Base-by-base conservation (phyloP, 1,140 invertebrate species). In the Neotoxoptera formosana region DNA sequence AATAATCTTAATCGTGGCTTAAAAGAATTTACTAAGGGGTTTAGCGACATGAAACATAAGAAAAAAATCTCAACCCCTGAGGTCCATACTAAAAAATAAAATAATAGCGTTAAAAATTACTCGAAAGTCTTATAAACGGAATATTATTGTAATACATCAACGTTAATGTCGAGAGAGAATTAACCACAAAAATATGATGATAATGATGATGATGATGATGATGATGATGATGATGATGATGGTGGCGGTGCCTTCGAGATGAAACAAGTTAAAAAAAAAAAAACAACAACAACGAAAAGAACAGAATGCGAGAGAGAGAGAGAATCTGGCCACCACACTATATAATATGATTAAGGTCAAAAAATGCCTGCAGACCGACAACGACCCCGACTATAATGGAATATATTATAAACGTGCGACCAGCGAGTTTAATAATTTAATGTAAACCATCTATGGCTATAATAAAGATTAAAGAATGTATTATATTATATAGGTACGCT, bases 221-320 rank as follows among this genome's bases (percentile, higher is more conserved):
- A n/a, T 48, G 34, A 30, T 88, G n/a, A n/a, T n/a, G 86, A 48
- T 47, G 41, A n/a, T 86, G 87, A 87, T 48, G 86, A 20, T 51
- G 36, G 45, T 88, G 87, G 48, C 47, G 84, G 94, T 51, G 93
- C 60, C 45, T 93, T 76, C 45, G 93, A 94, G 60, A 87, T 76
- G 53, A 53, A 56, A 83, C 53, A 86, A 56, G 88, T 67, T 90
- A 56, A 86, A 67, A 90, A 94, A 88, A 90, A 94, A 88, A 93
- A 34, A n/a, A 87, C 25, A 20, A 89, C 51, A 36, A 91, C 53
- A 87, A 90, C 86, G 93, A 93, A 89, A 83, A 83, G 34, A 90
- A 94, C 47, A 36, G 83, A 92, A 34, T 51, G 45, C 41, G 67
- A 14, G 93, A 93, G 87, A 48, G 30, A 90, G 23, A 93, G 90